Evolutionary conservation across 2,113 vertebrate genomes (phyloP).

Genomic region (Chlorodrepanis virens): DNA sequence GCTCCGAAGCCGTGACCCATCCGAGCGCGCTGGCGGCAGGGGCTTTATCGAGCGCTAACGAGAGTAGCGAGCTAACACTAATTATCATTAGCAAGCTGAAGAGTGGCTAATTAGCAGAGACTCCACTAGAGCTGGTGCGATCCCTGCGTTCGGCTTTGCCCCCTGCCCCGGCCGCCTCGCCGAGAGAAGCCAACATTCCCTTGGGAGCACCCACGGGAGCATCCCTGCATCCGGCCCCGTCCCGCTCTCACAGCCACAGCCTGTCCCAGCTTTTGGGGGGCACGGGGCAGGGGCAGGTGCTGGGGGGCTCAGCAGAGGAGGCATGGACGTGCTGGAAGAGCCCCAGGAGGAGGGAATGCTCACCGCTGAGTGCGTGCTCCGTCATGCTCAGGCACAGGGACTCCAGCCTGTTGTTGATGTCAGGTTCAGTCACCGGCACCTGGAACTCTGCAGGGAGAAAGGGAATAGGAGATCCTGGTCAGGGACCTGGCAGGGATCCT

Average conservation of each 20-base stretch:
- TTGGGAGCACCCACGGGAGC: not conserved
- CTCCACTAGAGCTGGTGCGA: not conserved
- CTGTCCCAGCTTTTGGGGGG: constrained; percentile 56
- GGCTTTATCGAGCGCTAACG: not conserved
- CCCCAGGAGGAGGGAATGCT: constrained; percentile 36
- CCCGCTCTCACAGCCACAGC: constrained; percentile 23
- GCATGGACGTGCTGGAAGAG: constrained; percentile 28
- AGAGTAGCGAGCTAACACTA: constrained; percentile 35
- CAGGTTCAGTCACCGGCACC: constrained; percentile 92
- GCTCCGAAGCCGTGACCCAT: not conserved
- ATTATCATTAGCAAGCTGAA: constrained; percentile 42
- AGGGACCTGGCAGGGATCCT: not conserved
- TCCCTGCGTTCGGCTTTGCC: not conserved
- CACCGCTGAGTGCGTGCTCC: constrained; percentile 96
- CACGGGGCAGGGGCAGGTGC: not conserved
- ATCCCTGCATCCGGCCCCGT: not conserved
- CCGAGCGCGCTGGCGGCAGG: not conserved
- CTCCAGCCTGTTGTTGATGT: constrained; percentile 99
- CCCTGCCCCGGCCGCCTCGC: not conserved
- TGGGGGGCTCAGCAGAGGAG: not conserved
- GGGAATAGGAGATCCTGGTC: not conserved
- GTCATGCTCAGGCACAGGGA: constrained; percentile 99
- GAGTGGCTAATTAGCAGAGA: constrained; percentile 24
- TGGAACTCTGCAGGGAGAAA: constrained; percentile 84
- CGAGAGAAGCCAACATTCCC: not conserved